A percentile compares a stretch with the other conserved stretches of the same genome.
These are phyloP conservation scores for Melinopterus prodromus DNA, from an alignment of 2,888 invertebrate genomes.

Conservation along the genomic window DNA sequence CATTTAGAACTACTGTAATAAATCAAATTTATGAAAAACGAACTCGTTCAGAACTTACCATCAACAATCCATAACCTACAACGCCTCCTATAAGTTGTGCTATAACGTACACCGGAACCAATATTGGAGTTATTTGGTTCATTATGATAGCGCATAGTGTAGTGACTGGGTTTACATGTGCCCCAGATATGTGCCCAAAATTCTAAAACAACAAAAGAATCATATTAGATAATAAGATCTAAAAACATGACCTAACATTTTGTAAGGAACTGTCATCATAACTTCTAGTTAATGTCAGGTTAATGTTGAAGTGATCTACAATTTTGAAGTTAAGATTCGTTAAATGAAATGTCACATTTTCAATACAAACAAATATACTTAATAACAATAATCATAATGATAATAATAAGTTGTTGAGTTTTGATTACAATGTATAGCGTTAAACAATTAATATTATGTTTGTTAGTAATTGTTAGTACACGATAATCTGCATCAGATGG, in stretches of 20 bases:
- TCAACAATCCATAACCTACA: constrained; percentile 69
- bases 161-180: constrained; percentile 80
- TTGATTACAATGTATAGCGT: too few relatives aligned
- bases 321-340: too few relatives aligned
- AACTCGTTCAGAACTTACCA: constrained; percentile 22
- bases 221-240: background rate
- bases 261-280: too few relatives aligned
- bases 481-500: background rate
- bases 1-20: background rate
- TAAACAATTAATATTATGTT: background rate
- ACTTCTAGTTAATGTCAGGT: too few relatives aligned
- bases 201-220: constrained; percentile 61
- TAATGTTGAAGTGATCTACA: too few relatives aligned
- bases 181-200: constrained; percentile 81
- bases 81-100: constrained; percentile 73
- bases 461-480: background rate
- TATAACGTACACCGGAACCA: constrained; percentile 68
- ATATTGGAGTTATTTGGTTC: constrained; percentile 63
- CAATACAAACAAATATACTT: too few relatives aligned
- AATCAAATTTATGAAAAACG: background rate
- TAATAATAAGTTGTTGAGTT: too few relatives aligned
- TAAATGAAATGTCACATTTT: too few relatives aligned
- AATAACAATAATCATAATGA: too few relatives aligned
- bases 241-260: too few relatives aligned
- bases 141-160: constrained; percentile 71